phyloP scores from a whole-genome alignment of 2,888 invertebrate genomes.

The Timema podura region DNA sequence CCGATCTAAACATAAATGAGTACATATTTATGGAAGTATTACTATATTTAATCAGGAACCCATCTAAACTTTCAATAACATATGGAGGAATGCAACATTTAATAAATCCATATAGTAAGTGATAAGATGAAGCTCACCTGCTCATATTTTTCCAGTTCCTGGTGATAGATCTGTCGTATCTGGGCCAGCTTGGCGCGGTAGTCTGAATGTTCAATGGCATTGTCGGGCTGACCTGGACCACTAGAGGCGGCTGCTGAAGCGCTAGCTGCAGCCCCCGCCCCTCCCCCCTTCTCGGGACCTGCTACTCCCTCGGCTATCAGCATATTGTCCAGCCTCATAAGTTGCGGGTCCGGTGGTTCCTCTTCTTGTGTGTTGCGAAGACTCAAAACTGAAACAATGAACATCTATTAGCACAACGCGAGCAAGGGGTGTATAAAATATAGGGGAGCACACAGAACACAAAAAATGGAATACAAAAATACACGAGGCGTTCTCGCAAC shows the following conservation, averaged over 20 bases:
- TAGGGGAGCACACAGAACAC: no score
- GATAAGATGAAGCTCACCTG: slow-evolving; percentile 54
- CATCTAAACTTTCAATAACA: no score
- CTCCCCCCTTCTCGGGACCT: slow-evolving; percentile 90
- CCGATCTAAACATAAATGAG: no score
- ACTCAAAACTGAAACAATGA: slow-evolving; percentile 73
- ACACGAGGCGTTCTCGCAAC: no score
- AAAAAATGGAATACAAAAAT: no score
- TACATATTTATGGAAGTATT: no score
- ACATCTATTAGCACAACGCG: no score
- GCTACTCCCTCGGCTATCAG: slow-evolving; percentile 96
- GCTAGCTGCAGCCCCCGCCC: slow-evolving; percentile 82
- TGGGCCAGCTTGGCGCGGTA: slow-evolving; percentile 98
- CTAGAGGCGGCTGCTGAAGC: slow-evolving; percentile 78
- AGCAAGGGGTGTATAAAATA: no score
- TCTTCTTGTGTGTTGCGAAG: slow-evolving; percentile 96
- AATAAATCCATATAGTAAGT: background rate
- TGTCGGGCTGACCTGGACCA: slow-evolving; percentile 77
- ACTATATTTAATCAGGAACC: no score
- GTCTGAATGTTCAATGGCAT: slow-evolving; percentile 98
- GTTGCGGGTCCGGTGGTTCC: slow-evolving; percentile 95
- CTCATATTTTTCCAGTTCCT: slow-evolving; percentile 98
- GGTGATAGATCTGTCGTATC: slow-evolving; percentile 98
- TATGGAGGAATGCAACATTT: no score
- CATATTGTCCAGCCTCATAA: slow-evolving; percentile 99